Base-by-base conservation (phyloP, 2,113 vertebrate species). In the Embiotoca jacksoni region DNA sequence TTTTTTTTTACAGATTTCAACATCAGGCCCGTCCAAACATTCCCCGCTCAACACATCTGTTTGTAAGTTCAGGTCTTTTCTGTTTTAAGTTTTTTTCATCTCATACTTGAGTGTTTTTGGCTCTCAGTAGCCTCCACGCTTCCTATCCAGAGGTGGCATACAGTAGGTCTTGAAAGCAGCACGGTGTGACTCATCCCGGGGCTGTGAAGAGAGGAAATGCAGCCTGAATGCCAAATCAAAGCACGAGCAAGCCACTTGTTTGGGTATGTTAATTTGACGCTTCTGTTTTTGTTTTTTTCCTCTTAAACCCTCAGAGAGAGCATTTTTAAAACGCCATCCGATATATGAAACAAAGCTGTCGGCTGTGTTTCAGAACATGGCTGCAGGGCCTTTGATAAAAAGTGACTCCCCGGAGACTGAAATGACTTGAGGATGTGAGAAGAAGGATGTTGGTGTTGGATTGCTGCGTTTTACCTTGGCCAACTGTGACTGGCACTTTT, bases 131-230 rank as follows among this genome's bases (percentile, higher is more conserved):
- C 87, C 85, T 47, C 93, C 88, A 6, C 88, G 91, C 85, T 89
- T 94, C 86, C 89, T 80, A 5, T 94, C 93, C 71, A 92, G 56
- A 10, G 94, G 82, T 56, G 96, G 95, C 89, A 96, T 94, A 85
- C 78, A 93, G 88, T 61, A 94, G 61, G 71, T 92, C 82, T 94
- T 94, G 46, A 88, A 83, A 80, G 57, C 70, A 11, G 88, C 75
- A 11, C 86, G 90, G 50, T 82, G 69, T 58, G 92, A 87, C 84
- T 94, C 94, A 23, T 95, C 85, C 47, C 90, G 94, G 81, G 93
- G 91, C 96, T 97, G 95, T 75, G 78, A 70, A 83, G 82, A 89
- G 64, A 85, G 37, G 57, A 84, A 82, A 80, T 52, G 11, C 46
- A 67, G 6, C 15, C 10, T 79, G 9, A 85, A 79, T 70, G 41